These are phyloP conservation scores for Picathartes gymnocephalus DNA, from an alignment of 2,113 vertebrate species.

Conservation along the genomic window DNA sequence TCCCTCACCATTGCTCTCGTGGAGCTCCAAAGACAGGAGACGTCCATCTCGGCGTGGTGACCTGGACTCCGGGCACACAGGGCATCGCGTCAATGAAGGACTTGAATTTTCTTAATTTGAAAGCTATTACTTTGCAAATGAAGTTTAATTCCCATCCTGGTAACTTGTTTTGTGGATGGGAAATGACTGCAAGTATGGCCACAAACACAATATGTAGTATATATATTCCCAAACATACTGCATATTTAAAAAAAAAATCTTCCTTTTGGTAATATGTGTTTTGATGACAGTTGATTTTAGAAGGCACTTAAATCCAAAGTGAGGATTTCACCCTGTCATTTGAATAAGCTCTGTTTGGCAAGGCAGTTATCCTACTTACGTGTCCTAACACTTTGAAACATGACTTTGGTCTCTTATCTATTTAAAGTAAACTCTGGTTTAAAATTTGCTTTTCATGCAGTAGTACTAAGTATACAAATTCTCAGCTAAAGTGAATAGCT, in stretches of 20 bases:
- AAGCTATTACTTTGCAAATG: slow-evolving; percentile 19
- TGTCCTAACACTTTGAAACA: neutral
- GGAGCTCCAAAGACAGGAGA: too few species aligned
- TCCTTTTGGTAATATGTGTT: neutral
- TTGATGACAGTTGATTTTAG: neutral
- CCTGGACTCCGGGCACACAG: too few species aligned
- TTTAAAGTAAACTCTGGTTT: slow-evolving; percentile 22
- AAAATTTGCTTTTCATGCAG: slow-evolving; percentile 24
- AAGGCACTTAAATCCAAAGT: neutral
- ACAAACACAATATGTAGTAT: neutral
- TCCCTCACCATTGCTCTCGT: too few species aligned
- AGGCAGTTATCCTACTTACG: neutral
- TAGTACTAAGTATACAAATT: slow-evolving; percentile 13
- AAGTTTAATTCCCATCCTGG: neutral
- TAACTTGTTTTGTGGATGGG: neutral
- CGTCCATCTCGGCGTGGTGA: too few species aligned
- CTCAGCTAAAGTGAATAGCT: neutral
- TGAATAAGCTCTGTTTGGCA: slow-evolving; percentile 3
- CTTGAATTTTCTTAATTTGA: neutral
- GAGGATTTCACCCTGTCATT: neutral
- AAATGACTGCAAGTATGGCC: neutral
- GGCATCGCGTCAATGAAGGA: too few species aligned
- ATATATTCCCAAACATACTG: neutral
- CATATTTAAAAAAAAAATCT: neutral
- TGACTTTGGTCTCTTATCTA: slow-evolving; percentile 35